A percentile compares a stretch with the other conserved stretches of the same genome.
phyloP scores from a whole-genome alignment of 1,140 invertebrate species.

The Zaprionus ghesquierei region DNA sequence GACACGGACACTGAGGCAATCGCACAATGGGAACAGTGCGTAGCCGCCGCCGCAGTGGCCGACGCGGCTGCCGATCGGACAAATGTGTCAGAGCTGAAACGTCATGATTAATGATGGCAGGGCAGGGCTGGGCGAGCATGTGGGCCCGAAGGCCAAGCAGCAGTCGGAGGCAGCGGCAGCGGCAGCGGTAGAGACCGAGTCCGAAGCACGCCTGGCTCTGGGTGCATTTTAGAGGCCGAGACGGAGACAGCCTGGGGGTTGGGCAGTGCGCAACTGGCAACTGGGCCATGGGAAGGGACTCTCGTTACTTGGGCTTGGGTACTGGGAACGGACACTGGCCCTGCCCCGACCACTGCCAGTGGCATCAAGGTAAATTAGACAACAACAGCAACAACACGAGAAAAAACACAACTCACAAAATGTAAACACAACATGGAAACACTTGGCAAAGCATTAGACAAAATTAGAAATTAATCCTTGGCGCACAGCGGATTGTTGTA shows the following conservation, averaged over 20 bases:
- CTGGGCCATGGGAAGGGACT: slow-evolving; percentile 50
- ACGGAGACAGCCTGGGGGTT: slow-evolving; percentile 41
- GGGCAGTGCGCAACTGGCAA: slow-evolving; percentile 41
- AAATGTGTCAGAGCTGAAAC: slow-evolving; percentile 81
- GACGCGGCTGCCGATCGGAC: slow-evolving; percentile 69
- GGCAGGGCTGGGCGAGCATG: slow-evolving; percentile 54
- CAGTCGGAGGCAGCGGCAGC: slow-evolving; percentile 20
- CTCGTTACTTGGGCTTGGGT: slow-evolving; percentile 23
- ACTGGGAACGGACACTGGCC: neutral
- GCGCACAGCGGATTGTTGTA: slow-evolving; percentile 21
- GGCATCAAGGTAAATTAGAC: slow-evolving; percentile 53
- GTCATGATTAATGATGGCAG: slow-evolving; percentile 77
- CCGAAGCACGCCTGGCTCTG: slow-evolving; percentile 11
- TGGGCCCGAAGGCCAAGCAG: slow-evolving; percentile 60
- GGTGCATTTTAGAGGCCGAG: slow-evolving; percentile 41
- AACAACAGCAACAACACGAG: slow-evolving; percentile 12
- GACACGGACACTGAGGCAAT: no score
- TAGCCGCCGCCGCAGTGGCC: slow-evolving; percentile 23
- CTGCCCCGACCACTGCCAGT: neutral
- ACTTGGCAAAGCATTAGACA: slow-evolving; percentile 44
- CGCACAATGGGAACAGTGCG: slow-evolving; percentile 39
- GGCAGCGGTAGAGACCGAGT: neutral
- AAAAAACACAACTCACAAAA: slow-evolving; percentile 28
- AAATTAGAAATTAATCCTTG: slow-evolving; percentile 57
- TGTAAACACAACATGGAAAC: slow-evolving; percentile 48